A percentile compares a stretch with the other conserved stretches of the same genome.
Conservation (phyloP, 1,140 invertebrate species). For the Pseudoatta argentina region DNA sequence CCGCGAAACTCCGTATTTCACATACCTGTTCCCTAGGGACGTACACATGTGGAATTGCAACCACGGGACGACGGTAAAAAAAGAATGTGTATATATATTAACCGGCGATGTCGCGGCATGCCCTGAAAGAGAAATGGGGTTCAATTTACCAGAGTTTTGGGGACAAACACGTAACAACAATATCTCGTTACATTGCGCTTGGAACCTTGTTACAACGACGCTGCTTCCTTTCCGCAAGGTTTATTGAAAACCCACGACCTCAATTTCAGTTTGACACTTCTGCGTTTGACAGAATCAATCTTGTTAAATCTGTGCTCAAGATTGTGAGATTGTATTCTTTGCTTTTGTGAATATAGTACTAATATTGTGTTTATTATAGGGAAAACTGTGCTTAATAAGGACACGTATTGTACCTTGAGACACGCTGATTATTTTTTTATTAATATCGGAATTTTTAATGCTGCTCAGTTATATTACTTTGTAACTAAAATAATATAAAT, state of each 20-base stretch:
- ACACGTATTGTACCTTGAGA: too few relatives aligned
- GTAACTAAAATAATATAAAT: too few relatives aligned
- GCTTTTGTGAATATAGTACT: background rate
- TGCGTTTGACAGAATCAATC: background rate
- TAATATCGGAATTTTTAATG: too few relatives aligned
- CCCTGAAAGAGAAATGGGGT: slow-evolving; percentile 14
- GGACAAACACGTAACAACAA: slow-evolving; percentile 50
- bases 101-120: background rate
- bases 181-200: slow-evolving; percentile 55
- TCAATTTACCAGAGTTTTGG: slow-evolving; percentile 47
- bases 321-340: background rate
- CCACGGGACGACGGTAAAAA: slow-evolving; percentile 7
- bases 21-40: slow-evolving; percentile 43
- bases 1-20: slow-evolving; percentile 47
- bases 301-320: background rate
- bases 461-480: too few relatives aligned
- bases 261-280: slow-evolving; percentile 13
- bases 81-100: slow-evolving; percentile 4
- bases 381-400: too few relatives aligned
- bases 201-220: slow-evolving; percentile 37
- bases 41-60: slow-evolving; percentile 59
- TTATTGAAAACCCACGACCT: background rate
- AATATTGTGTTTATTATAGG: background rate
- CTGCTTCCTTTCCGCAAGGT: slow-evolving; percentile 8
- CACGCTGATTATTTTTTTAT: too few relatives aligned